Evolutionary conservation across 1,140 invertebrate genomes (phyloP), one percentile per base, ranked within the genome.

Genomic region (Lordiphosa clarofinis): DNA sequence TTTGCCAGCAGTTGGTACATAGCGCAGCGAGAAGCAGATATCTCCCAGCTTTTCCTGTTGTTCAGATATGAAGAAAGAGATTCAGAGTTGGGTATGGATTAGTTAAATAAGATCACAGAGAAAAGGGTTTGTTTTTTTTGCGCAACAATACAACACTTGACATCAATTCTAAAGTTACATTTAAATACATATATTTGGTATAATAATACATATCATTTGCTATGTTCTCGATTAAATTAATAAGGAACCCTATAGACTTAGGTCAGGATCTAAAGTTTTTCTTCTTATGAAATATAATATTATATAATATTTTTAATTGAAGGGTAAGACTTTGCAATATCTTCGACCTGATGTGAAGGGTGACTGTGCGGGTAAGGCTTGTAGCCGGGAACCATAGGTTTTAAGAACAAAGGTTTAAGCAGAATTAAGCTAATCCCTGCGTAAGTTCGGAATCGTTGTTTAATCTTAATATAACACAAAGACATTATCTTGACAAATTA

Each of bases 1-100:
- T 92, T 99, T 99, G 74, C 98, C 98, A 81, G 98, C 98, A 53
- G 98, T 99, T 52, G 98, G 98, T 62, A 99, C 98, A 89, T 99
- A 99, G 88, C 98, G 94, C 78, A 99, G 92, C 28, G 98, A 99
- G 93, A 99, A 99, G 92, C 98, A 99, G 90, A 99, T 99, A 89
- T 99, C 99, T 89, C 99, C 99, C 84, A 99, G 91, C 94, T 99
- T 98, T 92, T 99, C 87, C 87, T 88, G 60, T 71, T 28, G 6
- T 15, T 37, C 15, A 15, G 15, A 40, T 49, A 11, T 44, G 46
- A 54, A 19, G 56, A 62, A 36, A 66, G 52, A 53, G 62, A 36
- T 48, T 31, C 8, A 33, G 13, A 12, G 21, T 56, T 31, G 49
- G 40, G 28, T 12, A 35, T 46, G 43, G 38, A 42, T 81, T 52